A percentile compares a stretch with the other conserved stretches of the same genome.
Conservation (phyloP, 2,888 invertebrate genomes). For the Drosophila diplacantha region DNA sequence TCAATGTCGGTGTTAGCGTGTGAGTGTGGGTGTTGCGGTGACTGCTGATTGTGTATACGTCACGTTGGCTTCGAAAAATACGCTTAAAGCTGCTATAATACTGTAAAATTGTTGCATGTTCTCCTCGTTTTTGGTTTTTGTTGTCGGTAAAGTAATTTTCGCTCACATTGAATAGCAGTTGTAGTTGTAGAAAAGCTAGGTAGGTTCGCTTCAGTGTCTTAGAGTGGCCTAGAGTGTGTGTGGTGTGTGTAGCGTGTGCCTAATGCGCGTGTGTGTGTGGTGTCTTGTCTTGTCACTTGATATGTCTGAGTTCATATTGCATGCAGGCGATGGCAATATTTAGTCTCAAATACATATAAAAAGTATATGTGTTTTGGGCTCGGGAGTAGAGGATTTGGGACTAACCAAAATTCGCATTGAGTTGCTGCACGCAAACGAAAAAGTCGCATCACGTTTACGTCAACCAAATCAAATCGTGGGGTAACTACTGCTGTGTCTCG, state of each 20-base stretch:
- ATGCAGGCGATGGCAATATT: slow-evolving; percentile 57
- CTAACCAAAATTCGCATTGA: slow-evolving; percentile 44
- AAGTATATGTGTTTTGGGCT: slow-evolving; percentile 59
- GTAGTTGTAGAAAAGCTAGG: slow-evolving; percentile 66
- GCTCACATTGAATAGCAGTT: slow-evolving; percentile 61
- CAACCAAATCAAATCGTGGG: slow-evolving; percentile 48
- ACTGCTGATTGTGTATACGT: slow-evolving; percentile 71
- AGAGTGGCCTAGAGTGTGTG: slow-evolving; percentile 25
- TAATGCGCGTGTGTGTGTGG: slow-evolving; percentile 20
- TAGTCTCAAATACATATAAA: slow-evolving; percentile 72
- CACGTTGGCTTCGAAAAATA: slow-evolving; percentile 69
- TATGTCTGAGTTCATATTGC: slow-evolving; percentile 70
- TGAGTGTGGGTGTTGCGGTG: slow-evolving; percentile 40
- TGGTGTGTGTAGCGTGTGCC: slow-evolving; percentile 16
- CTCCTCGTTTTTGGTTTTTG: slow-evolving; percentile 15
- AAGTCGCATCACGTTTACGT: slow-evolving; percentile 45
- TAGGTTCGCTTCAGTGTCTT: slow-evolving; percentile 68
- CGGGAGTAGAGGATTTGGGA: slow-evolving; percentile 18
- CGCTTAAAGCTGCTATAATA: slow-evolving; percentile 69
- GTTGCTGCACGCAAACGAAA: slow-evolving; percentile 54
- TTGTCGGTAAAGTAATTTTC: slow-evolving; percentile 62
- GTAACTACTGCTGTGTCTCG: slow-evolving; percentile 21
- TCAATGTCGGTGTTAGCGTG: slow-evolving; percentile 37
- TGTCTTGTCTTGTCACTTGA: slow-evolving; percentile 65
- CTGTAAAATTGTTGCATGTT: slow-evolving; percentile 69